Evolutionary conservation across 1,140 invertebrate genomes (phyloP).

Genomic region (Vanessa atalanta): DNA sequence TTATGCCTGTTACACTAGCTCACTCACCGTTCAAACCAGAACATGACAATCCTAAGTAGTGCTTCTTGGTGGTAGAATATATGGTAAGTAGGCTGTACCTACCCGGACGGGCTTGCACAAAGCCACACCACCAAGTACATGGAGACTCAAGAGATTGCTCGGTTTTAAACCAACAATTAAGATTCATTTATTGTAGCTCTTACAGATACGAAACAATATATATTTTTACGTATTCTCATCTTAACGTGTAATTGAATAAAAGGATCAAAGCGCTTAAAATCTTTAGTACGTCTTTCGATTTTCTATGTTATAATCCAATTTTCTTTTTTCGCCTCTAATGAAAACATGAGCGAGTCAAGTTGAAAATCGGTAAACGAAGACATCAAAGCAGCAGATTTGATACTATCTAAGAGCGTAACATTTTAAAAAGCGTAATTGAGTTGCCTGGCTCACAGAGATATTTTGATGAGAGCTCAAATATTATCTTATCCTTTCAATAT

Average conservation of each 20-base stretch:
- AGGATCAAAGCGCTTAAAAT: constrained; percentile 52
- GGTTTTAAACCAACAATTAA: too few species aligned
- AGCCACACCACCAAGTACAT: too few species aligned
- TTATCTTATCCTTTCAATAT: not conserved
- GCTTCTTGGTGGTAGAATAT: too few species aligned
- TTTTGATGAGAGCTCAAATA: constrained; percentile 11
- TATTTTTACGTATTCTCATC: constrained; percentile 37
- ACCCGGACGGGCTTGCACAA: too few species aligned
- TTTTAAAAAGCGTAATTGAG: constrained; percentile 19
- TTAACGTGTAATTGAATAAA: constrained; percentile 62
- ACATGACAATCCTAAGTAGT: too few species aligned
- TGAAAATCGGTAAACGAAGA: constrained; percentile 58
- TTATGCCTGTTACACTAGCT: too few species aligned
- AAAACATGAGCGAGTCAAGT: constrained; percentile 60
- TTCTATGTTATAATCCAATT: constrained; percentile 71
- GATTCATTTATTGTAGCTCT: not conserved
- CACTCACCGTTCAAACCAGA: too few species aligned
- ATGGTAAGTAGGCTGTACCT: too few species aligned
- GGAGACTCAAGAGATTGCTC: too few species aligned
- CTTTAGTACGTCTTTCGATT: constrained; percentile 52
- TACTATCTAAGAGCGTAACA: constrained; percentile 17
- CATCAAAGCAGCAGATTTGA: constrained; percentile 50
- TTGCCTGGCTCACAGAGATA: not conserved
- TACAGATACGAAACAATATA: constrained; percentile 20
- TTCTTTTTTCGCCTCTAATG: constrained; percentile 62